These are phyloP conservation scores for Druceiella hillmani DNA, from an alignment of 2,888 invertebrate species.

Conservation along the genomic window DNA sequence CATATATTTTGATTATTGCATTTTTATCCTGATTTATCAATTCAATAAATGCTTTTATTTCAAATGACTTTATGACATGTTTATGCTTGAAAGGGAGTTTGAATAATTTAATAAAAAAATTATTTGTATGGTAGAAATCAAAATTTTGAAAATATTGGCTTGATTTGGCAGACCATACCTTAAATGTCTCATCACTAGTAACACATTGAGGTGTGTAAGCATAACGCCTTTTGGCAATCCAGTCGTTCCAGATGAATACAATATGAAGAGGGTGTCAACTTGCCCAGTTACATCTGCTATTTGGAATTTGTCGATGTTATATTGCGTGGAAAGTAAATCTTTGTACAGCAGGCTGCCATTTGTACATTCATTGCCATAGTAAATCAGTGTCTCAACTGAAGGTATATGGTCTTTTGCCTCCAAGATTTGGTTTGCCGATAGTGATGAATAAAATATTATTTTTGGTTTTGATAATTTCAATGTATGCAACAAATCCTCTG, in stretches of 20 bases:
- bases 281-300: slow-evolving; percentile 35
- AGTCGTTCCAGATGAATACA: slow-evolving; percentile 62
- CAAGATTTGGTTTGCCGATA: slow-evolving; percentile 35
- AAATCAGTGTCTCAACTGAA: slow-evolving; percentile 39
- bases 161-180: no score
- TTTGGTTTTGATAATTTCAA: slow-evolving; percentile 54
- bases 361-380: slow-evolving; percentile 33
- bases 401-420: slow-evolving; percentile 34
- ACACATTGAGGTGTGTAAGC: slow-evolving; percentile 50
- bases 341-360: slow-evolving; percentile 10
- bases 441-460: slow-evolving; percentile 49
- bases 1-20: no score
- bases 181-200: slow-evolving; percentile 13
- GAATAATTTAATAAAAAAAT: no score
- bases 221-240: slow-evolving; percentile 62
- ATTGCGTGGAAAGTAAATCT: slow-evolving; percentile 13
- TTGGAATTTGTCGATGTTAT: slow-evolving; percentile 20
- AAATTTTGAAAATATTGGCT: no score
- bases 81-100: no score
- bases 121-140: no score
- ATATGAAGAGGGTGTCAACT: slow-evolving; percentile 46
- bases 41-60: no score
- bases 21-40: no score
- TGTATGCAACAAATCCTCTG: slow-evolving; percentile 56
- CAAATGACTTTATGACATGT: no score